phyloP scores from a whole-genome alignment of 1,140 invertebrate genomes.

The Cherax destructor region DNA sequence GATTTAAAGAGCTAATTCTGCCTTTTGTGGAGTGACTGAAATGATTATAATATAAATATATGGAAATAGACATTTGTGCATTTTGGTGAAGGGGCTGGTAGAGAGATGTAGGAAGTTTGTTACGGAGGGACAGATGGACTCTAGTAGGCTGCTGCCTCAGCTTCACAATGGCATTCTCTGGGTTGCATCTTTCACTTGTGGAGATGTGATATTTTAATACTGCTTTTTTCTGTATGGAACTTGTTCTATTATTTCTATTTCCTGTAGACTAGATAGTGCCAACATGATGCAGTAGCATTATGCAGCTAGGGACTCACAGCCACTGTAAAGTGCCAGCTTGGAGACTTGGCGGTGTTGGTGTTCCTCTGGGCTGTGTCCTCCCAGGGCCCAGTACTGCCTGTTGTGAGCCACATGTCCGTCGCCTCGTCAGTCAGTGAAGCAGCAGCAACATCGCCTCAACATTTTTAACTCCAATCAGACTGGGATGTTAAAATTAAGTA shows the following conservation, averaged over 20 bases:
- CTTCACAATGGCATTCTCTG: constrained; percentile 59
- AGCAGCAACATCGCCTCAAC: constrained; percentile 44
- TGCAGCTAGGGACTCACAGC: constrained; percentile 60
- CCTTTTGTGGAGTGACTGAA: constrained; percentile 24
- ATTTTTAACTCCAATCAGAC: constrained; percentile 62
- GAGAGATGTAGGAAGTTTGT: constrained; percentile 11
- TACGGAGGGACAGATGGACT: constrained; percentile 53
- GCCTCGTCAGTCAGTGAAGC: constrained; percentile 43
- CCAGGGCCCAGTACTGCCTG: constrained; percentile 36
- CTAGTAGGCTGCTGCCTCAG: constrained; percentile 55
- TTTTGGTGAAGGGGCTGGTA: constrained; percentile 18
- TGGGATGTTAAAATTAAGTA: constrained; percentile 67
- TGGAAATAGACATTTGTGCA: constrained; percentile 20
- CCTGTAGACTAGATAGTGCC: constrained; percentile 59
- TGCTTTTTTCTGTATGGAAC: constrained; percentile 47
- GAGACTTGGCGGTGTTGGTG: constrained; percentile 49
- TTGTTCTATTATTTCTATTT: constrained; percentile 43
- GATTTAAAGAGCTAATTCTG: constrained; percentile 11
- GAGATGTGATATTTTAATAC: constrained; percentile 65
- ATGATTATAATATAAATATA: neutral
- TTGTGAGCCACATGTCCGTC: constrained; percentile 39
- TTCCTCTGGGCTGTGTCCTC: neutral
- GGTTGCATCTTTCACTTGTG: constrained; percentile 62
- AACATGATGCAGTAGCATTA: constrained; percentile 62
- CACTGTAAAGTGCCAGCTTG: constrained; percentile 36